A percentile compares a stretch with the other conserved stretches of the same genome.
Evolutionary conservation across 2,797 vertebrate species (phyloP).

Genomic region (Cossypha caffra): DNA sequence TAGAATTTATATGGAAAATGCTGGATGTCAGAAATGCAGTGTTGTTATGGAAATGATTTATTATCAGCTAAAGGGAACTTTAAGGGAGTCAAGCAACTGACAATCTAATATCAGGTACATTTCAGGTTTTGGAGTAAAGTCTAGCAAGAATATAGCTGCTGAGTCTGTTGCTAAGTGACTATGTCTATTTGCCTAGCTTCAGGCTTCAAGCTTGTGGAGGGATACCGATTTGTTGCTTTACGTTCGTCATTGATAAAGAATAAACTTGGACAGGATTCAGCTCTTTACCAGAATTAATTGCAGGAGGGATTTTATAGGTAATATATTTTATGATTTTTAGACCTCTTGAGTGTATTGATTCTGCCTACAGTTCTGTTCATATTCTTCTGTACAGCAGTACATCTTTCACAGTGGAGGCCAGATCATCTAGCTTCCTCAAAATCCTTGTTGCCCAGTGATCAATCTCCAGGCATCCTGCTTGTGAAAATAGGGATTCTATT

Average conservation of each 20-base stretch:
- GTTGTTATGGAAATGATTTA: slow-evolving; percentile 34
- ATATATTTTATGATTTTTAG: background rate
- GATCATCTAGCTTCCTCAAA: background rate
- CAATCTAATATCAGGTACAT: background rate
- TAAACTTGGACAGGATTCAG: background rate
- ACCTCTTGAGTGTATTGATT: background rate
- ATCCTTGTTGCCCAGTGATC: background rate
- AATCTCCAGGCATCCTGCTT: background rate
- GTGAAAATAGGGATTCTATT: background rate
- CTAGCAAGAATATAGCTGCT: background rate
- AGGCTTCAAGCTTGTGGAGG: background rate
- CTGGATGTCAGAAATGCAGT: background rate
- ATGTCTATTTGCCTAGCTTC: background rate
- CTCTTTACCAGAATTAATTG: background rate
- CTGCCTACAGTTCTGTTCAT: background rate
- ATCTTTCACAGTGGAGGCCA: background rate
- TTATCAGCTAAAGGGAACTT: slow-evolving; percentile 18
- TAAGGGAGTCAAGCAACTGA: background rate
- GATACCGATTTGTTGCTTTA: background rate
- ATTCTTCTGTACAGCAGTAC: background rate
- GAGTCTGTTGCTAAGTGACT: background rate
- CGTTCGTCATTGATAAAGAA: background rate
- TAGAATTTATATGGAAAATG: background rate
- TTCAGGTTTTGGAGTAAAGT: background rate
- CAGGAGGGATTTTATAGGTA: background rate